A percentile compares a stretch with the other conserved stretches of the same genome.
These are phyloP conservation scores for Copidosoma aretas DNA, from an alignment of 2,888 invertebrate species.

Conservation along the genomic window DNA sequence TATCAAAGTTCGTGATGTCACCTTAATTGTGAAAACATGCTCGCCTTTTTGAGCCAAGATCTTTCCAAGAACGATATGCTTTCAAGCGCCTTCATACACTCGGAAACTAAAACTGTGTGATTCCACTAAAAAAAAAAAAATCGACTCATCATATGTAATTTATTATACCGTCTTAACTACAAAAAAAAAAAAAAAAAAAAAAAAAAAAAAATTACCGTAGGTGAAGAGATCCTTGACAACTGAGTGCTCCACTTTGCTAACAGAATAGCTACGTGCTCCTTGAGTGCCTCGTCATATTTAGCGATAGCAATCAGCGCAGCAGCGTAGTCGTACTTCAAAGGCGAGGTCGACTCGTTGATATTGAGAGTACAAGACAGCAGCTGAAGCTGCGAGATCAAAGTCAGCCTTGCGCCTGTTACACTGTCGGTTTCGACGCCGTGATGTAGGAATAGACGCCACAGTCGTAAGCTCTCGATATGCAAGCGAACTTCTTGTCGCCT, in stretches of 20 bases:
- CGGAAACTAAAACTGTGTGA: conserved; percentile 52
- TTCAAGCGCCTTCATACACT: conserved; percentile 47
- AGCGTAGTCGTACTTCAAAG: conserved; percentile 56
- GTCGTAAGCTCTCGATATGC: conserved; percentile 55
- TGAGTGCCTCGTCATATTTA: conserved; percentile 46
- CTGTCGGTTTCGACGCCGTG: conserved; percentile 52
- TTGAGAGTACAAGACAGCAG: conserved; percentile 53
- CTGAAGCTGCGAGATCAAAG: conserved; percentile 52
- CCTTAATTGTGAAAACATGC: conserved; percentile 51
- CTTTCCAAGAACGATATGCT: conserved; percentile 46
- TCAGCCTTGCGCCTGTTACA: conserved; percentile 49
- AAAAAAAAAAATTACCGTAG: conserved; percentile 23
- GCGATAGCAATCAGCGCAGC: conserved; percentile 53
- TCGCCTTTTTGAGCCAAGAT: conserved; percentile 46
- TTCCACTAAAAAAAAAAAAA: conserved; percentile 50
- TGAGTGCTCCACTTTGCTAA: conserved; percentile 58
- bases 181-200: conserved; percentile 1
- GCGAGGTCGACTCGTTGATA: conserved; percentile 49
- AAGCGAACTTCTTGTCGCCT: conserved; percentile 47
- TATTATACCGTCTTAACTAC: neutral
- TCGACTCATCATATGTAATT: neutral
- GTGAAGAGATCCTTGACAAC: conserved; percentile 30
- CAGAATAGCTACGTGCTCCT: conserved; percentile 47
- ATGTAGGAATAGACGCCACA: conserved; percentile 55
- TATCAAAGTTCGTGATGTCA: conserved; percentile 36